These are phyloP conservation scores for Gavia stellata DNA, from an alignment of 2,113 vertebrate species.

Conservation along the genomic window DNA sequence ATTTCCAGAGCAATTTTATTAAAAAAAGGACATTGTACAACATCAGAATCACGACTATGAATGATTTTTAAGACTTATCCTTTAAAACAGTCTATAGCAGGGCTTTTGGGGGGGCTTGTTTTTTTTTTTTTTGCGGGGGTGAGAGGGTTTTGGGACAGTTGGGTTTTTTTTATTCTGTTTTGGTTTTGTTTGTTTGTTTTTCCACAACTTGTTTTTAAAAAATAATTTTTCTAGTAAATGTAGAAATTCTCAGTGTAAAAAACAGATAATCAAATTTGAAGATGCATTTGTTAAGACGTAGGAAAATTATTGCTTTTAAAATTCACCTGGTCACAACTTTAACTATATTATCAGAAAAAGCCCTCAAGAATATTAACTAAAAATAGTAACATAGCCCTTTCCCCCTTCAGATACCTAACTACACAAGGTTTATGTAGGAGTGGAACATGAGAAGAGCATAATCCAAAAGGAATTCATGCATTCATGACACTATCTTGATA, in stretches of 20 bases:
- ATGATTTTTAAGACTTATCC: background rate
- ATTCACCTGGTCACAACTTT: background rate
- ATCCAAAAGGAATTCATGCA: background rate
- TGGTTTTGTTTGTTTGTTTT: too few relatives aligned
- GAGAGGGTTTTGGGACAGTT: background rate
- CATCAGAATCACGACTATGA: background rate
- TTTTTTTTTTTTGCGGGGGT: background rate
- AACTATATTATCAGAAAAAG: background rate
- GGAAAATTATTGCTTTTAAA: background rate
- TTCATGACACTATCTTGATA: background rate
- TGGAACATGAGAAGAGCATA: background rate
- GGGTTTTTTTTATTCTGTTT: background rate
- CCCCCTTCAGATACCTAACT: background rate
- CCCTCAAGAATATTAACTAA: background rate
- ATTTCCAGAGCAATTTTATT: background rate
- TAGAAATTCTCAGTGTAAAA: background rate
- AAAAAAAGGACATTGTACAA: background rate
- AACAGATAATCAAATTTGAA: background rate
- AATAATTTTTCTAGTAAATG: background rate
- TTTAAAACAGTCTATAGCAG: background rate
- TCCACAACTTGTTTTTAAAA: background rate
- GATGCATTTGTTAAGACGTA: background rate
- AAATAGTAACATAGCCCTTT: background rate
- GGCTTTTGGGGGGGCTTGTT: background rate
- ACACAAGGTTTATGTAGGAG: background rate